phyloP scores from a whole-genome alignment of 2,888 invertebrate species.

The Perdita meconis region DNA sequence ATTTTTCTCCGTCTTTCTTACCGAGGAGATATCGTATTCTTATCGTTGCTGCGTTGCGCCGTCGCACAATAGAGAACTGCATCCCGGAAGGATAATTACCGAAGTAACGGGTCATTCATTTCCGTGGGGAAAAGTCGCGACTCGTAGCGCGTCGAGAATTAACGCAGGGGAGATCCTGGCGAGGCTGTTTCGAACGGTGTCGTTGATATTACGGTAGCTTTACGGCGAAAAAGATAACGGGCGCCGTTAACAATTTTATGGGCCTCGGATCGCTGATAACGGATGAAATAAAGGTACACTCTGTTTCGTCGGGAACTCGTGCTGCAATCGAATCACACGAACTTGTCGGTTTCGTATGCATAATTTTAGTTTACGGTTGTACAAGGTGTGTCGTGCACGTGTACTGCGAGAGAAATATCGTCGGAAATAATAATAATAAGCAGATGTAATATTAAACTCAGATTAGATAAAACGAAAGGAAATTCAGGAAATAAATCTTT shows the following conservation, averaged over 20 bases:
- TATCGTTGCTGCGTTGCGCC: conserved; percentile 26
- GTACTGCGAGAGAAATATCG: too few relatives aligned
- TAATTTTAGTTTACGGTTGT: not conserved
- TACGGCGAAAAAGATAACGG: conserved; percentile 23
- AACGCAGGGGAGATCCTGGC: not conserved
- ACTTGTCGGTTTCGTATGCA: not conserved
- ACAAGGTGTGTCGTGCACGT: not conserved
- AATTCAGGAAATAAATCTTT: too few relatives aligned
- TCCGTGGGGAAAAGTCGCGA: conserved; percentile 38
- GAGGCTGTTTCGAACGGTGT: conserved; percentile 26
- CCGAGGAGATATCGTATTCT: not conserved
- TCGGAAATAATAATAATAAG: too few relatives aligned
- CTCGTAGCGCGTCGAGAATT: conserved; percentile 15
- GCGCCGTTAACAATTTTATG: conserved; percentile 29
- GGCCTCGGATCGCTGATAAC: conserved; percentile 32
- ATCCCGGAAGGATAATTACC: conserved; percentile 43
- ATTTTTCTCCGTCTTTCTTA: conserved; percentile 22
- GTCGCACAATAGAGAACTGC: conserved; percentile 27
- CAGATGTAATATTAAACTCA: too few relatives aligned
- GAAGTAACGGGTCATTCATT: conserved; percentile 50
- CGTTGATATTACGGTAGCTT: conserved; percentile 29
- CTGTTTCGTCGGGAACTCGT: conserved; percentile 6
- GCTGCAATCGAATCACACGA: not conserved
- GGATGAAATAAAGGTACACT: conserved; percentile 3
- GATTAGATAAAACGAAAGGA: too few relatives aligned